Conservation (phyloP, 1,140 invertebrate genomes). For the Stegodyphus dumicola region DNA sequence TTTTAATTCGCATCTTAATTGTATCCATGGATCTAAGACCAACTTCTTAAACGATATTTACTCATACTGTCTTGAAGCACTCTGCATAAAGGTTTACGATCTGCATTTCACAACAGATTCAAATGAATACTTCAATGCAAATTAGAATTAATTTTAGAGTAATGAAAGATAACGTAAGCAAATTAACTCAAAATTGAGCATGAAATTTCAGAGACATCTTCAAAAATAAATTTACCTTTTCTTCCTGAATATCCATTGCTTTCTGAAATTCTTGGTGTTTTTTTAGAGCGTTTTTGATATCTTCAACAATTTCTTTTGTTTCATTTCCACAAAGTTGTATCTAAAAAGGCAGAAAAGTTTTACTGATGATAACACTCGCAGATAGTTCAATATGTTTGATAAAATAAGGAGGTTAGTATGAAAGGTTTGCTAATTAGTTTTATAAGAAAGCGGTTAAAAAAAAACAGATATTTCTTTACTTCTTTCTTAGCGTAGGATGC, state of each 20-base stretch:
- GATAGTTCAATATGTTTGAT: no score
- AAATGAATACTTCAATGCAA: background rate
- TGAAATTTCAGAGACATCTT: background rate
- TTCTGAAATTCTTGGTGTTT: constrained; percentile 93
- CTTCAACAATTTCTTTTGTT: constrained; percentile 77
- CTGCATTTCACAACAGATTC: no score
- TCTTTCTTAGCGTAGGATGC: constrained; percentile 19
- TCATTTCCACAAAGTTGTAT: constrained; percentile 69
- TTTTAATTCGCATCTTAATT: no score
- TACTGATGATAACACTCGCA: no score
- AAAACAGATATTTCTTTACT: background rate
- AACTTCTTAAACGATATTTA: no score
- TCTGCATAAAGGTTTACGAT: no score
- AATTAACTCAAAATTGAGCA: background rate
- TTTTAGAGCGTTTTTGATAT: constrained; percentile 84
- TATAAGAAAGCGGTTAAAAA: no score
- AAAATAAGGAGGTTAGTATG: no score
- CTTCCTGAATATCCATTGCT: constrained; percentile 83
- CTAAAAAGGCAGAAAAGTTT: background rate
- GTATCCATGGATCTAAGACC: no score
- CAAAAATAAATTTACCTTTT: constrained; percentile 73
- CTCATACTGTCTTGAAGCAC: no score
- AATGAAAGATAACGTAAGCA: background rate
- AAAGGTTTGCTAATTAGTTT: no score
- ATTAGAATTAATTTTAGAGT: background rate